Conservation (phyloP, 2,888 invertebrate genomes). For the Hermodice carunculata region DNA sequence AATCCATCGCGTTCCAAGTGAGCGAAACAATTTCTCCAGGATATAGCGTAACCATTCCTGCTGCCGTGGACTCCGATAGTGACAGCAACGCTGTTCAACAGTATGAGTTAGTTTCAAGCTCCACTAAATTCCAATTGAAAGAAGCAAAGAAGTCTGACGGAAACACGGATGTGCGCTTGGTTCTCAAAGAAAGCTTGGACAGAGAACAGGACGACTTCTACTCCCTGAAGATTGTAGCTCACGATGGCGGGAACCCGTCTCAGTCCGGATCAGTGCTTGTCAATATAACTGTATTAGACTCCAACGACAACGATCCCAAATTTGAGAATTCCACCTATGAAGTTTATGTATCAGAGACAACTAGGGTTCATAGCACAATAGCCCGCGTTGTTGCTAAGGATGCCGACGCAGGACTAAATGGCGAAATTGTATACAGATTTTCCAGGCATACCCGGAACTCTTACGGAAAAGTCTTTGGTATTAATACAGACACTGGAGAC, state of each 20-base stretch:
- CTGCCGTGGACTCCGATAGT: conserved; percentile 24
- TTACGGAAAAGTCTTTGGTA: conserved; percentile 39
- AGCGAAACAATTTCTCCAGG: conserved; percentile 20
- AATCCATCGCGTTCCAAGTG: conserved; percentile 8
- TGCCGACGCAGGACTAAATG: conserved; percentile 34
- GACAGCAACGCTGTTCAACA: conserved; percentile 28
- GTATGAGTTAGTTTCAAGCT: conserved; percentile 22
- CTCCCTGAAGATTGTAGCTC: conserved; percentile 86
- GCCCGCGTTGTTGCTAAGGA: conserved; percentile 33
- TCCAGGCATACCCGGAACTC: conserved; percentile 20
- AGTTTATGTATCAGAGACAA: conserved; percentile 32
- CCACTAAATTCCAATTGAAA: background rate
- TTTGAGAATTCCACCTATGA: conserved; percentile 37
- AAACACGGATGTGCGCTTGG: conserved; percentile 21
- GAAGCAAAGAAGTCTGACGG: conserved; percentile 21
- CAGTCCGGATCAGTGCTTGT: conserved; percentile 31
- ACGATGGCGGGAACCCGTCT: conserved; percentile 82
- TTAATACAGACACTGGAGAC: conserved; percentile 28
- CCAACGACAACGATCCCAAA: conserved; percentile 39
- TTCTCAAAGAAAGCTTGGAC: conserved; percentile 29
- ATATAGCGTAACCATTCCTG: conserved; percentile 14
- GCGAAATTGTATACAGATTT: conserved; percentile 33
- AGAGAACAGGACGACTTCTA: conserved; percentile 62
- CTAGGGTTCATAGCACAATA: conserved; percentile 20
- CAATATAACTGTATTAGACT: conserved; percentile 34